These are phyloP conservation scores for Piaya cayana DNA, from an alignment of 2,113 vertebrate genomes.

Conservation along the genomic window DNA sequence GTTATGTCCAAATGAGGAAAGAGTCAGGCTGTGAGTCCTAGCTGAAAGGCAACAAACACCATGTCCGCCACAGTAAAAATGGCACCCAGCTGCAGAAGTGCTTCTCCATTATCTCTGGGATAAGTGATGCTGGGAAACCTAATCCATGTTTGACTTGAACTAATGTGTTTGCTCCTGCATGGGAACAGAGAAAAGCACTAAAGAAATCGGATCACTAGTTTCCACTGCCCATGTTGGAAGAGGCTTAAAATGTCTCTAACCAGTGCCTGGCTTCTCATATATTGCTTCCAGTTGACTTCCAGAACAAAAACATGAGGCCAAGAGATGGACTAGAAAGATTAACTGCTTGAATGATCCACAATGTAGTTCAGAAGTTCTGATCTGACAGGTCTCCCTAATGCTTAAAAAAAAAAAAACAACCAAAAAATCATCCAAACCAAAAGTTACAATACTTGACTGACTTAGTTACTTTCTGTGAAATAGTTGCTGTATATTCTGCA, in stretches of 20 bases:
- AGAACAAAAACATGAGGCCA: neutral
- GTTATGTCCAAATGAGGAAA: neutral
- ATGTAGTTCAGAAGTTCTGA: neutral
- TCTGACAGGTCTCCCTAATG: neutral
- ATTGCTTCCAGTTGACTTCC: neutral
- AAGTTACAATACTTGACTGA: neutral
- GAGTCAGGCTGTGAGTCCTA: neutral
- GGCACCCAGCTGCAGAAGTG: neutral
- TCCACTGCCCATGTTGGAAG: neutral
- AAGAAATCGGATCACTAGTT: neutral
- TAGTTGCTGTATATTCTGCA: neutral
- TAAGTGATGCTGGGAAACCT: neutral
- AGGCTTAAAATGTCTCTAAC: neutral
- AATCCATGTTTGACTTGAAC: neutral
- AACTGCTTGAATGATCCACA: neutral
- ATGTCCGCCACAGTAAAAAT: neutral
- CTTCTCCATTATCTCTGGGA: neutral
- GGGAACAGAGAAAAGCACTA: neutral
- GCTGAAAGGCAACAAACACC: neutral
- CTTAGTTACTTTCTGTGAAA: neutral
- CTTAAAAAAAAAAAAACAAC: neutral
- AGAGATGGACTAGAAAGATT: neutral
- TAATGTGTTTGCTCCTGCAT: neutral
- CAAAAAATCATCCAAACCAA: neutral
- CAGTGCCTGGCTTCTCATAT: neutral